A percentile compares a stretch with the other conserved stretches of the same genome.
These are phyloP conservation scores for Drosophila mojavensis DNA, from an alignment of 1,140 invertebrate species.

Conservation along the genomic window DNA sequence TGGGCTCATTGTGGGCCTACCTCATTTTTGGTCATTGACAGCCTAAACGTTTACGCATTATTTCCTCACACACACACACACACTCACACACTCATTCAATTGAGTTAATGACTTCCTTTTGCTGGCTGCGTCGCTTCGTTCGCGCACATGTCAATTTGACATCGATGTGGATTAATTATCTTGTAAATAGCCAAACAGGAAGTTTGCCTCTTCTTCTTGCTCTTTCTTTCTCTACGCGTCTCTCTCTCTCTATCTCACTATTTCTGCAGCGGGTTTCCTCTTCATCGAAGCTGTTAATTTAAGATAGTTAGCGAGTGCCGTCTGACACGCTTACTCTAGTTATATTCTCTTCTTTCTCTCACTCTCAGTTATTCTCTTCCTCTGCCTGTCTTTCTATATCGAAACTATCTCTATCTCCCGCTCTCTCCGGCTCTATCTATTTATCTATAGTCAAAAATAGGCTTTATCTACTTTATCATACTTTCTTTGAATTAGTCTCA, in stretches of 20 bases:
- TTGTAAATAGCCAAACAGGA: constrained; percentile 47
- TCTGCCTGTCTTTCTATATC: not conserved
- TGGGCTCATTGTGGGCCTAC: not conserved
- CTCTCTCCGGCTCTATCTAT: no score
- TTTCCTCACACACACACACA: constrained; percentile 39
- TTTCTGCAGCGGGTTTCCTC: constrained; percentile 18
- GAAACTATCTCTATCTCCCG: no score
- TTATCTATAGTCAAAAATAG: no score
- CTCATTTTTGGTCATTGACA: constrained; percentile 29
- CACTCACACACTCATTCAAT: constrained; percentile 4
- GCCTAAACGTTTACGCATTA: constrained; percentile 31
- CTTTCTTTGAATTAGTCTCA: no score
- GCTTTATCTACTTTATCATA: no score
- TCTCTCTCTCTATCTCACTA: not conserved
- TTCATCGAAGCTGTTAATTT: not conserved
- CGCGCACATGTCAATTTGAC: constrained; percentile 48
- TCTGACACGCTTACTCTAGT: not conserved
- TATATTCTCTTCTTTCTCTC: not conserved
- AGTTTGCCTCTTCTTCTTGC: not conserved
- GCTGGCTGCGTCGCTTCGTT: constrained; percentile 9
- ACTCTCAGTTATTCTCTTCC: no score
- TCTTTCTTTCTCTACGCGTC: not conserved
- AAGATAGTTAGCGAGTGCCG: not conserved
- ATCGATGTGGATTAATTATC: constrained; percentile 57
- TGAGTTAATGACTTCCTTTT: constrained; percentile 52